These are phyloP conservation scores for Trileptium ribeirensis DNA, from an alignment of 2,888 invertebrate species.

Conservation along the genomic window DNA sequence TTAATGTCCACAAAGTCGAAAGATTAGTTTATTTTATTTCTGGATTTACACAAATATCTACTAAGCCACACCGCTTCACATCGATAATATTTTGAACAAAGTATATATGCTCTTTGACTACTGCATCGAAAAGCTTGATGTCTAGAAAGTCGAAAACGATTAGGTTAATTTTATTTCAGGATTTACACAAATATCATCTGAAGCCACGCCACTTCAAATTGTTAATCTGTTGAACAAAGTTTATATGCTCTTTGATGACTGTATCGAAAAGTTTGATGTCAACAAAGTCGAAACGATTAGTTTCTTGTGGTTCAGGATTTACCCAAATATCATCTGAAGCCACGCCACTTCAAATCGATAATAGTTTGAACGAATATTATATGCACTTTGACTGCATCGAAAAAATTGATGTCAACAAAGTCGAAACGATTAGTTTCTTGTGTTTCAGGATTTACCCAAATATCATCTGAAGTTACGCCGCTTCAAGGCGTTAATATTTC, in stretches of 20 bases:
- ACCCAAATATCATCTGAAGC: neutral
- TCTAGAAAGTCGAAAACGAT: conserved; percentile 1
- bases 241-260: neutral
- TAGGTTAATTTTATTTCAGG: conserved; percentile 7
- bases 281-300: conserved; percentile 11
- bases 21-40: too few relatives aligned
- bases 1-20: too few relatives aligned
- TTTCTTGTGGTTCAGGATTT: conserved; percentile 5
- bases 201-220: neutral
- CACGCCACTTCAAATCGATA: neutral
- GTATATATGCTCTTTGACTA: neutral
- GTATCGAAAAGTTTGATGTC: neutral
- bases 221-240: neutral
- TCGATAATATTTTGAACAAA: neutral
- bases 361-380: neutral
- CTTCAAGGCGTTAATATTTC: neutral
- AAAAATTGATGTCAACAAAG: neutral
- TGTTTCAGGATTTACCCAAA: too few relatives aligned
- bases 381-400: neutral
- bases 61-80: neutral
- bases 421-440: conserved; percentile 12
- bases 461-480: neutral
- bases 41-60: neutral
- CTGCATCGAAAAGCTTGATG: neutral
- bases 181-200: neutral